Evolutionary conservation across 2,888 invertebrate genomes (phyloP).

Genomic region (Campoletis raptor): DNA sequence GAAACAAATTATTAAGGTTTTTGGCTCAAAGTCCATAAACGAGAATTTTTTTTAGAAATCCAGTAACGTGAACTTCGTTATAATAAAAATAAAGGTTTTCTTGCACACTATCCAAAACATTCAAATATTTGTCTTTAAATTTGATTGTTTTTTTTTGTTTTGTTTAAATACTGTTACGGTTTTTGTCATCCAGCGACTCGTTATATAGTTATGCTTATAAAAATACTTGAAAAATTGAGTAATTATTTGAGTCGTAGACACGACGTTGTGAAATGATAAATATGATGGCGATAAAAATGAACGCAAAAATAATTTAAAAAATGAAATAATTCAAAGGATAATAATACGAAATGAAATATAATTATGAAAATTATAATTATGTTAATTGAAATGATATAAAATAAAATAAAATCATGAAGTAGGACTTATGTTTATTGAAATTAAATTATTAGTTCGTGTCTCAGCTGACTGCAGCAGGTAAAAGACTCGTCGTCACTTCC

Average conservation of each 20-base stretch:
- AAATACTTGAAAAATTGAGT: slow-evolving; percentile 17
- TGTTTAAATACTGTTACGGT: slow-evolving; percentile 58
- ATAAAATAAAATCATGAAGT: background rate
- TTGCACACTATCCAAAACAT: background rate
- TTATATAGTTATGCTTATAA: slow-evolving; percentile 22
- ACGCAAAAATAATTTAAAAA: background rate
- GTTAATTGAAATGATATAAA: slow-evolving; percentile 11
- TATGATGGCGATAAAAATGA: background rate
- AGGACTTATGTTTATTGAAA: background rate
- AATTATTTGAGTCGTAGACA: background rate
- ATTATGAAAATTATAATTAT: background rate
- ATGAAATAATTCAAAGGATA: background rate
- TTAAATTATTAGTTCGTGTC: slow-evolving; percentile 22
- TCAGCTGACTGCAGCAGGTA: slow-evolving; percentile 81
- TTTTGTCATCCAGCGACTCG: slow-evolving; percentile 36
- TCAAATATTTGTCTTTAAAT: background rate
- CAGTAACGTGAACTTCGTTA: background rate
- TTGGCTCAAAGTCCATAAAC: background rate
- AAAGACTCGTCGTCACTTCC: slow-evolving; percentile 81
- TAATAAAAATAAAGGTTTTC: background rate
- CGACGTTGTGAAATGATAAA: background rate
- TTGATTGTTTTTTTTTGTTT: background rate
- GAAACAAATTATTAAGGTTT: background rate
- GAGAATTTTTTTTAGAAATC: background rate
- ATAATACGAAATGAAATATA: background rate